Conservation (phyloP, 2,888 invertebrate species). For the Clanis bilineata region DNA sequence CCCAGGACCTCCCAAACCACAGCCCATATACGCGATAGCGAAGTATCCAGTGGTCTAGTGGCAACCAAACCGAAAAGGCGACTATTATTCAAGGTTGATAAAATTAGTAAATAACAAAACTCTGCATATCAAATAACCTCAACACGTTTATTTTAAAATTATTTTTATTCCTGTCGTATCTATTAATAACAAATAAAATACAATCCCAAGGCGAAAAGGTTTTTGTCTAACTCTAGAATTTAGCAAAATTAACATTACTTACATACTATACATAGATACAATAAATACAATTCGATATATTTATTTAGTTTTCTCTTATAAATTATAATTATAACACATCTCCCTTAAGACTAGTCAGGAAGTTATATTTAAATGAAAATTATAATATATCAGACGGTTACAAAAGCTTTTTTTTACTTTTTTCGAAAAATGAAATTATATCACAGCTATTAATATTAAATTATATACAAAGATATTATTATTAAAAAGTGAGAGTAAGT, state of each 20-base stretch:
- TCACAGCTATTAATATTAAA: constrained; percentile 76
- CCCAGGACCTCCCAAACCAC: too few relatives aligned
- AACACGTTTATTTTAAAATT: constrained; percentile 33
- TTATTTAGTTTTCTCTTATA: constrained; percentile 50
- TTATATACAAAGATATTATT: constrained; percentile 50
- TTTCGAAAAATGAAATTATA: constrained; percentile 60
- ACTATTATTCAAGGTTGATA: not conserved
- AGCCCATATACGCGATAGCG: too few relatives aligned
- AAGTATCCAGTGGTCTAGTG: too few relatives aligned
- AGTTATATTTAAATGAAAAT: constrained; percentile 27
- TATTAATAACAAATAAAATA: constrained; percentile 62
- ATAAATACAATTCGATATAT: constrained; percentile 59
- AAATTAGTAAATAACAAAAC: constrained; percentile 20
- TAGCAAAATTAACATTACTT: constrained; percentile 47
- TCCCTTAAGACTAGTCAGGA: constrained; percentile 73
- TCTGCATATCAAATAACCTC: constrained; percentile 16
- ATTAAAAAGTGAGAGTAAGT: constrained; percentile 5
- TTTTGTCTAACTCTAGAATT: constrained; percentile 48
- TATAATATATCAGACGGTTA: constrained; percentile 27
- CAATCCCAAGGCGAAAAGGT: constrained; percentile 60
- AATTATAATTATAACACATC: constrained; percentile 46
- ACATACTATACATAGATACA: constrained; percentile 55
- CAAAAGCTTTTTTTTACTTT: constrained; percentile 33
- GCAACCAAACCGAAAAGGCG: too few relatives aligned
- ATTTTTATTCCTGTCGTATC: constrained; percentile 59